Conservation (phyloP, 2,113 vertebrate genomes). For the Xerus inauris region DNA sequence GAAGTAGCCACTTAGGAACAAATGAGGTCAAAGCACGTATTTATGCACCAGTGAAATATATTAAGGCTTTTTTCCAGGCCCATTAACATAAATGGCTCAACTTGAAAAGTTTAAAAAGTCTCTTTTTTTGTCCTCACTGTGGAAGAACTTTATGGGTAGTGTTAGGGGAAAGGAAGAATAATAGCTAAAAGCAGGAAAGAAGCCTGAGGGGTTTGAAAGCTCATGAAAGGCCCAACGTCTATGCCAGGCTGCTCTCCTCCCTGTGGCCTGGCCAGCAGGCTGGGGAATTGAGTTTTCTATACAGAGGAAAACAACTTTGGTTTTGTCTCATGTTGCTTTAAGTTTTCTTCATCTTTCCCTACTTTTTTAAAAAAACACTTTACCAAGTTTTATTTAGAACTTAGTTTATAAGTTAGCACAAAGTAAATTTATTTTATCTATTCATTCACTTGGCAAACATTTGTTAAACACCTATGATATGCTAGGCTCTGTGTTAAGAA, state of each 20-base stretch:
- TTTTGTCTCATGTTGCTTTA: conserved; percentile 45
- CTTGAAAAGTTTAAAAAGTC: conserved; percentile 15
- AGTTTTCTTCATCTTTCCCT: conserved; percentile 24
- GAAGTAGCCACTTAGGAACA: neutral
- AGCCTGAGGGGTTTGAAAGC: neutral
- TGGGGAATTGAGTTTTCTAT: neutral
- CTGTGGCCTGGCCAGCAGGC: neutral
- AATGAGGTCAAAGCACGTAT: neutral
- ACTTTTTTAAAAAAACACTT: neutral
- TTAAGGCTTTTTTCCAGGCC: conserved; percentile 43
- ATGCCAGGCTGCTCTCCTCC: neutral
- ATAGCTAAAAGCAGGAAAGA: neutral
- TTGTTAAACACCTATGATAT: neutral
- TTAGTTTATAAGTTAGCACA: neutral
- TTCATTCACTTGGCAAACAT: neutral
- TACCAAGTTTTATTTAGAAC: neutral
- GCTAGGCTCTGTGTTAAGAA: neutral
- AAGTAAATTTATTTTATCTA: neutral
- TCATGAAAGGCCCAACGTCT: neutral
- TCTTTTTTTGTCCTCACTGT: neutral
- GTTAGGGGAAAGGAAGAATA: neutral
- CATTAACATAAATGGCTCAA: conserved; percentile 16
- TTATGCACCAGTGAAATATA: conserved; percentile 27
- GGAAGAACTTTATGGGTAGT: neutral
- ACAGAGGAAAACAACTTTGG: neutral